These are phyloP conservation scores for Otus scops DNA, from an alignment of 2,797 vertebrate genomes.

Conservation along the genomic window DNA sequence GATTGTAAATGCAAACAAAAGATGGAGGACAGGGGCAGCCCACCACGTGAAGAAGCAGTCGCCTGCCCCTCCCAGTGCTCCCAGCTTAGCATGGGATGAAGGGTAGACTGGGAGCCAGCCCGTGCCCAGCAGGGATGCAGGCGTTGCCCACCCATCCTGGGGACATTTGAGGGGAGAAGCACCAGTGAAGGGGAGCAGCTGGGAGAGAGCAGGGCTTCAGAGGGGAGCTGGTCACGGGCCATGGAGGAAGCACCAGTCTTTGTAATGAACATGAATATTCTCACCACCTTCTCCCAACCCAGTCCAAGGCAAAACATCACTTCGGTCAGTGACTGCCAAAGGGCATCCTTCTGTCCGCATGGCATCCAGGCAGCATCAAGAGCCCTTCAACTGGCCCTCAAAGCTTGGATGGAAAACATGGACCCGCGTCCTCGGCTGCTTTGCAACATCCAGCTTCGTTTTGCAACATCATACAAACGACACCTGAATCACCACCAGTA, in stretches of 20 bases:
- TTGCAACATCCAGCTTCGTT: neutral
- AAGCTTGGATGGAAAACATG: neutral
- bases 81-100: neutral
- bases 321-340: neutral
- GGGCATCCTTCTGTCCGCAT: neutral
- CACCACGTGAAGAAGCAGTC: neutral
- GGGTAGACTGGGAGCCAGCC: neutral
- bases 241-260: neutral
- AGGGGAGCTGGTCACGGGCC: neutral
- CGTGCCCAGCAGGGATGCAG: accelerated
- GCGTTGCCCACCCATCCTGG: neutral
- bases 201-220: neutral
- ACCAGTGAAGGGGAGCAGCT: neutral
- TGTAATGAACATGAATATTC: neutral
- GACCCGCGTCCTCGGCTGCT: too few relatives aligned
- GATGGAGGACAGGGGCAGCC: neutral
- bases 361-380: neutral
- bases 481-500: accelerated
- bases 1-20: neutral
- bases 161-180: neutral
- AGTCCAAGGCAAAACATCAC: neutral
- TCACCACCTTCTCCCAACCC: neutral
- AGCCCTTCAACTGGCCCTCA: neutral
- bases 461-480: neutral
- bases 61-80: neutral